Evolutionary conservation across 2,797 vertebrate genomes (phyloP).

Genomic region (Manis crassicaudata): DNA sequence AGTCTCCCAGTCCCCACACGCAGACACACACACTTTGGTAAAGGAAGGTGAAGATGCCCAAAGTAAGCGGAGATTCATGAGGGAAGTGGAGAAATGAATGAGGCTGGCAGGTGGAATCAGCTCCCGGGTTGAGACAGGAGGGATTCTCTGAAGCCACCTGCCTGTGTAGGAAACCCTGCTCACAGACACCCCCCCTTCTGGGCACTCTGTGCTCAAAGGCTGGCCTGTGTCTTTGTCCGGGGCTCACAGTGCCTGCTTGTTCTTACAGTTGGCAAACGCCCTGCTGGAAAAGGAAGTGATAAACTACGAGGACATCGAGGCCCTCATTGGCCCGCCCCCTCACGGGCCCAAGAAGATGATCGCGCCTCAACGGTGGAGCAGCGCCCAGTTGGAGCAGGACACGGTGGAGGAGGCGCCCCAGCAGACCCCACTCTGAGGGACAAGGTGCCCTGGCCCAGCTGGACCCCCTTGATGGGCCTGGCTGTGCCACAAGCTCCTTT

Average conservation of each 20-base stretch:
- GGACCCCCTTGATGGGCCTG: neutral
- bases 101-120: conserved; percentile 1
- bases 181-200: neutral
- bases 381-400: conserved; percentile 94
- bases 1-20: neutral
- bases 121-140: neutral
- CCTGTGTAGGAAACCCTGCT: neutral
- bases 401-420: conserved; percentile 88
- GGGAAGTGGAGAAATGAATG: neutral
- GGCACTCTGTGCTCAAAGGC: neutral
- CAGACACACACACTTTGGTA: neutral
- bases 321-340: conserved; percentile 92
- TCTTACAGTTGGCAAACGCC: conserved; percentile 90
- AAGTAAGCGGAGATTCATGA: neutral
- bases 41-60: neutral
- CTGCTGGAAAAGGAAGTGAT: conserved; percentile 97
- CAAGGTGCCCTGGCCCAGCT: conserved; percentile 76
- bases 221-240: neutral
- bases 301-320: conserved; percentile 96
- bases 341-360: conserved; percentile 97
- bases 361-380: conserved; percentile 94
- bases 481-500: no score
- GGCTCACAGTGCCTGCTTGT: conserved; percentile 39
- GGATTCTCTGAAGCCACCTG: neutral
- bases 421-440: conserved; percentile 82